phyloP scores from a whole-genome alignment of 1,140 invertebrate species.

The Apis laboriosa region DNA sequence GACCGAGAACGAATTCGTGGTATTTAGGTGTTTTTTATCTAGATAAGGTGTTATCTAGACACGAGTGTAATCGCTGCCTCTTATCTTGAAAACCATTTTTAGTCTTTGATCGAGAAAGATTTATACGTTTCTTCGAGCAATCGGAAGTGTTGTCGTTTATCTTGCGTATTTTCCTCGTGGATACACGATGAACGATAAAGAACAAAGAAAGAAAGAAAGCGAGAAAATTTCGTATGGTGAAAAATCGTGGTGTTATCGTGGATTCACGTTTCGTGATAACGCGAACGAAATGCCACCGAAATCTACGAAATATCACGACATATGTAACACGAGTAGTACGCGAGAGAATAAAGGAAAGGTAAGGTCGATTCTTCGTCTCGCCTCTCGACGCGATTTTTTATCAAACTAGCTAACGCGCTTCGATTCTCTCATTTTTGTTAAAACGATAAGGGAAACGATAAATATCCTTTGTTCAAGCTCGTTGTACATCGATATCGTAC shows the following conservation, averaged over 20 bases:
- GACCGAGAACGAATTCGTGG: not conserved
- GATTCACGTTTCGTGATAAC: not conserved
- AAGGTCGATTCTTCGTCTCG: too few species aligned
- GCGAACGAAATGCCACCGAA: not conserved
- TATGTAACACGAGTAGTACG: too few species aligned
- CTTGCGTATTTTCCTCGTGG: not conserved
- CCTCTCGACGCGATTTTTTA: too few species aligned
- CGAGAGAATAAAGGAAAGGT: not conserved
- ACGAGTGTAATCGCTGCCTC: too few species aligned
- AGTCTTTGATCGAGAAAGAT: not conserved
- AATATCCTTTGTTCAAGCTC: not conserved
- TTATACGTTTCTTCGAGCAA: not conserved
- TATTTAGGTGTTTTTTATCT: not conserved
- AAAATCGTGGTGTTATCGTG: not conserved
- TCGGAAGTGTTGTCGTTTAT: not conserved
- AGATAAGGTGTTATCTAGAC: not conserved
- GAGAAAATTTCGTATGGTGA: not conserved
- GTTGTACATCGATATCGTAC: not conserved
- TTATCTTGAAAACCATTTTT: not conserved
- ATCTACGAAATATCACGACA: too few species aligned
- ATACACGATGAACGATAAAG: not conserved
- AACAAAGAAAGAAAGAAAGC: not conserved
- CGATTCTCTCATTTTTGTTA: not conserved
- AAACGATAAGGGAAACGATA: not conserved
- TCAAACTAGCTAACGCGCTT: not conserved